phyloP scores from a whole-genome alignment of 2,888 invertebrate species.

The Machimus rusticus region DNA sequence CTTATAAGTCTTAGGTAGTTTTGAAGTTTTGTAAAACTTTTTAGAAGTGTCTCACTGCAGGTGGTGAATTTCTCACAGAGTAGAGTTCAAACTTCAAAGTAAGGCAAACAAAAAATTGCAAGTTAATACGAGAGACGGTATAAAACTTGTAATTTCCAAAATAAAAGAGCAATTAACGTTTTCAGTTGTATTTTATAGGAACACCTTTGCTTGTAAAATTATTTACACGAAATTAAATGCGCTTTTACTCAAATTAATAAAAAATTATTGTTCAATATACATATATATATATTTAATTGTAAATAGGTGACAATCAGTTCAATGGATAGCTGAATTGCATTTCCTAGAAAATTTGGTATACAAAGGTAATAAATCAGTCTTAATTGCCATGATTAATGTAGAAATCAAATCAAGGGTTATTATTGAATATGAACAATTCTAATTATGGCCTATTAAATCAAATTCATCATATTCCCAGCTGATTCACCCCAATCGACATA shows the following conservation, averaged over 20 bases:
- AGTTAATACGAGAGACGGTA: neutral
- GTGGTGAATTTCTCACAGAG: neutral
- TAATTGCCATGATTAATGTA: neutral
- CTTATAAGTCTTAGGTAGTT: neutral
- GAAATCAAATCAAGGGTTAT: neutral
- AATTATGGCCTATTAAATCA: neutral
- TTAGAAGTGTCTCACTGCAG: neutral
- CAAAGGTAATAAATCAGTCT: neutral
- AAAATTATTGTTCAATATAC: neutral
- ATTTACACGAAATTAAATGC: neutral
- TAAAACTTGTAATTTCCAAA: neutral
- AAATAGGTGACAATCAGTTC: neutral
- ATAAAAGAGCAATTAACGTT: neutral
- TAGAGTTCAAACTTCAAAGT: neutral
- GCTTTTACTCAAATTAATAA: too few species aligned
- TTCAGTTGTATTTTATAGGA: neutral
- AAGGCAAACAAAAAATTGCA: neutral
- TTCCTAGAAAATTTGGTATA: neutral
- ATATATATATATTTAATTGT: too few species aligned
- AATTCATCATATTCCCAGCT: neutral
- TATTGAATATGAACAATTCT: neutral
- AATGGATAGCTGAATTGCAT: too few species aligned
- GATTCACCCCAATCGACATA: neutral
- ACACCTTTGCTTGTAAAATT: neutral
- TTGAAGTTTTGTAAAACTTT: neutral